Base-by-base conservation (phyloP, 1,140 invertebrate genomes). In the Mamestra configurata region DNA sequence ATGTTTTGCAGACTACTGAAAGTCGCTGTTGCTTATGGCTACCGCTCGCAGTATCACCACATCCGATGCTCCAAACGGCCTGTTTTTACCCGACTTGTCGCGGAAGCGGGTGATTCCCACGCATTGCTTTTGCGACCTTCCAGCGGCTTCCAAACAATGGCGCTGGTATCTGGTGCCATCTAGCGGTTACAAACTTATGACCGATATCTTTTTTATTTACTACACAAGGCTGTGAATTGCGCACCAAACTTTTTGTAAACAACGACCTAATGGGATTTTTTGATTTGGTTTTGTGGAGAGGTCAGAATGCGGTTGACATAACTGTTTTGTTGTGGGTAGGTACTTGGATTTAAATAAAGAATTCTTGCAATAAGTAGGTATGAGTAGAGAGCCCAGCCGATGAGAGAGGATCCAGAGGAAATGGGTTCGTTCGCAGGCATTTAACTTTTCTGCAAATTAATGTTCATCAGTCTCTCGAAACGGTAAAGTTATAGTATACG, bases 41-140 rank as follows among this genome's bases (percentile, higher is more conserved):
- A 8, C n/a, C 70, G 70, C 70, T 72, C 7, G 15, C 18, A 8
- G 27, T 72, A 20, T 20, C 13, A 72, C 70, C 51, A 55, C 3
- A 18, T 27, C 49, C 49, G 5, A 8, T n/a, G 20, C 37, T 7
- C 37, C 27, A 55, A 53, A 22, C 18, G 49, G 27, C 8, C 27
- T 37, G 70, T 55, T 72, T 75, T 57, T 75, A 75, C 37, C 27
- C 37, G 37, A 22, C 24, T 11, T 46, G 49, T 53, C 64, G 46
- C 64, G 77, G 77, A 78, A 78, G 77, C 75, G 49, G 59, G 75
- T 53, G 66, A 40, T 71, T 78, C 77, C 64, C 77, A 78, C 77
- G 77, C 51, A 43, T 24, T 51, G 37, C 22, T 27, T 20, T 37
- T n/a, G 24, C 59, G 75, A 77, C 75, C 75, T 77, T 77, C 75